Evolutionary conservation across 2,888 invertebrate species (phyloP).

Genomic region (Patella depressa): DNA sequence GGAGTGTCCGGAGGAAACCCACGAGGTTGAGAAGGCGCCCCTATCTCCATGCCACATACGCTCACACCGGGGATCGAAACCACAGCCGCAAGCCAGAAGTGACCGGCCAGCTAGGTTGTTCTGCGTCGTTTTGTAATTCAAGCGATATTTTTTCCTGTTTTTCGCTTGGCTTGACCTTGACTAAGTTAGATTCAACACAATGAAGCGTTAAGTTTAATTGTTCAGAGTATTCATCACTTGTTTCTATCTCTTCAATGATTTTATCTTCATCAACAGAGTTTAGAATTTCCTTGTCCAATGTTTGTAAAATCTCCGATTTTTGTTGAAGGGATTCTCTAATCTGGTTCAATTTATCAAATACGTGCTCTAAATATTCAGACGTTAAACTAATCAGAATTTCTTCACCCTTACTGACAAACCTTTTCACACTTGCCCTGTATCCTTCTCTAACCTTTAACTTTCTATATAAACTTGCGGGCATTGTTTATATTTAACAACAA

Average conservation of each 20-base stretch:
- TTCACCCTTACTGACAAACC: neutral
- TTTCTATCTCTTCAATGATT: neutral
- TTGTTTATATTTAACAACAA: neutral
- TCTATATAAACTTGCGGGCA: neutral
- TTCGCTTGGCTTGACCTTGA: neutral
- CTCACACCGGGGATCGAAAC: too few relatives aligned
- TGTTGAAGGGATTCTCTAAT: neutral
- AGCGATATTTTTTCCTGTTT: neutral
- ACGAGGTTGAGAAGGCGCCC: too few relatives aligned
- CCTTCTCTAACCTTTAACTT: neutral
- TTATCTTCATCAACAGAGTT: neutral
- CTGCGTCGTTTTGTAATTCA: too few relatives aligned
- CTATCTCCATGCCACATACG: too few relatives aligned
- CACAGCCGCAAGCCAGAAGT: too few relatives aligned
- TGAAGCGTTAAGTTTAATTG: neutral
- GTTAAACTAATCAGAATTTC: neutral
- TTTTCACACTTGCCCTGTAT: neutral
- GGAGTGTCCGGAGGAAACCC: too few relatives aligned
- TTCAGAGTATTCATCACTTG: neutral
- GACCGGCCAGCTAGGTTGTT: too few relatives aligned
- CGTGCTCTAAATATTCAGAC: neutral
- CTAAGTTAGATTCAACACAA: neutral
- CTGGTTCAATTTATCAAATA: neutral
- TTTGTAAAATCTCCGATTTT: constrained; percentile 2
- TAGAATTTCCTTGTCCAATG: neutral